A percentile compares a stretch with the other conserved stretches of the same genome.
Conservation (phyloP, 2,113 vertebrate genomes). For the Glaucomys volans region DNA sequence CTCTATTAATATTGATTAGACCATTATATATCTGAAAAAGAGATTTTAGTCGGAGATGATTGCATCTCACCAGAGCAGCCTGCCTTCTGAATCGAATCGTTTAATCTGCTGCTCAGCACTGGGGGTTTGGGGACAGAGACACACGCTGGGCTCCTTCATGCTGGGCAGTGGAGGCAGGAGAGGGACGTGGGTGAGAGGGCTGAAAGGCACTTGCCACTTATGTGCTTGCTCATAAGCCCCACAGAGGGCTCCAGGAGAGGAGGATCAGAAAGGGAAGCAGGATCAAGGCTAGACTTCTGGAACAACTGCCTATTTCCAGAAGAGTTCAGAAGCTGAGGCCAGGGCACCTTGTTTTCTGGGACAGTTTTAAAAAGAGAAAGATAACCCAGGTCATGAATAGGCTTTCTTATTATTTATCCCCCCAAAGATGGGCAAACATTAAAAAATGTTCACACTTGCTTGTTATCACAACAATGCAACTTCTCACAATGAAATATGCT, state of each 20-base stretch:
- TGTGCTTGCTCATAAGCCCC: background rate
- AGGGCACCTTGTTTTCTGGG: background rate
- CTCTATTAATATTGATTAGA: conserved; percentile 85
- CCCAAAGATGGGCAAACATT: background rate
- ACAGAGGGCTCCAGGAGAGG: background rate
- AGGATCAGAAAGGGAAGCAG: background rate
- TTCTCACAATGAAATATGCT: background rate
- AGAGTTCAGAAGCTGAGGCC: background rate
- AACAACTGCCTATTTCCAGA: background rate
- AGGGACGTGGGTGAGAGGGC: background rate
- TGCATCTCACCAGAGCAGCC: conserved; percentile 41
- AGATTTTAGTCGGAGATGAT: conserved; percentile 70
- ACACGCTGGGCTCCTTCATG: fast-evolving
- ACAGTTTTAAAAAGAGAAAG: background rate
- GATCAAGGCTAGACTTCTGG: background rate
- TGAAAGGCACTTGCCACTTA: background rate
- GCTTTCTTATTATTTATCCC: background rate
- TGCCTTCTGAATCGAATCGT: conserved; percentile 51
- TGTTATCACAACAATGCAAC: background rate
- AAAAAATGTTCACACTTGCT: background rate
- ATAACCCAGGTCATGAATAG: background rate
- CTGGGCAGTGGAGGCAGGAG: background rate
- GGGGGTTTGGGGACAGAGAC: background rate
- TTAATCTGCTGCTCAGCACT: conserved; percentile 55
- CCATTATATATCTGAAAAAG: conserved; percentile 79